These are phyloP conservation scores for Pycnonotus jocosus DNA, from an alignment of 2,113 vertebrate genomes.

Conservation along the genomic window DNA sequence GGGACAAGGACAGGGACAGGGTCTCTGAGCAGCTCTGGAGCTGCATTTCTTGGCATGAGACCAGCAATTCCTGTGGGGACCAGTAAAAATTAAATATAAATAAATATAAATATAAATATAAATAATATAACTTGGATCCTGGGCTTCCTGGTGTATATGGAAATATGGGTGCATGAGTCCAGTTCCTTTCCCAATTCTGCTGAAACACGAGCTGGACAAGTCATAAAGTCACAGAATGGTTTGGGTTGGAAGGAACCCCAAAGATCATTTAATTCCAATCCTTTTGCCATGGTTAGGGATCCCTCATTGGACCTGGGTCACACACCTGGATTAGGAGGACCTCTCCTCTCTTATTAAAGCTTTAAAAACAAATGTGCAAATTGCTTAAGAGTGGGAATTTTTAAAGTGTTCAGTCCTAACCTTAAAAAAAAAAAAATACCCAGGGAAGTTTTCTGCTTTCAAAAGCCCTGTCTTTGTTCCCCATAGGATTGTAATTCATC, in stretches of 20 bases:
- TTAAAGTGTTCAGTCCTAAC: not conserved
- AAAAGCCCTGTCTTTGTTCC: not conserved
- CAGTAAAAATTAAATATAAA: not conserved
- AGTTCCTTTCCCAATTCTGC: not conserved
- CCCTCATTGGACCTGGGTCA: not conserved
- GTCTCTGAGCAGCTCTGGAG: not conserved
- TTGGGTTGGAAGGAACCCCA: not conserved
- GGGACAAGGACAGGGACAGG: not conserved
- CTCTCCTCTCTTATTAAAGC: not conserved
- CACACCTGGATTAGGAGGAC: not conserved
- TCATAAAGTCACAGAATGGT: not conserved
- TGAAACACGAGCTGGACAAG: fast-evolving
- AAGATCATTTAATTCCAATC: not conserved
- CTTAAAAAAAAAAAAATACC: not conserved
- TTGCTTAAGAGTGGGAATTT: not conserved
- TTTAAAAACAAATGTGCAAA: not conserved
- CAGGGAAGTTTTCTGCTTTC: not conserved
- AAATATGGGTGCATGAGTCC: fast-evolving
- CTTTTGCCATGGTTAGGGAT: not conserved
- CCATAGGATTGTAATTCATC: not conserved
- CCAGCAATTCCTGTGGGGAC: not conserved
- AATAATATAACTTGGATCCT: not conserved
- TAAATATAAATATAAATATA: not conserved
- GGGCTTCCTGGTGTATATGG: not conserved
- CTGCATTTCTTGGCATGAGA: not conserved